Evolutionary conservation across 2,113 vertebrate species (phyloP).

Genomic region (Coracopsis vasa): DNA sequence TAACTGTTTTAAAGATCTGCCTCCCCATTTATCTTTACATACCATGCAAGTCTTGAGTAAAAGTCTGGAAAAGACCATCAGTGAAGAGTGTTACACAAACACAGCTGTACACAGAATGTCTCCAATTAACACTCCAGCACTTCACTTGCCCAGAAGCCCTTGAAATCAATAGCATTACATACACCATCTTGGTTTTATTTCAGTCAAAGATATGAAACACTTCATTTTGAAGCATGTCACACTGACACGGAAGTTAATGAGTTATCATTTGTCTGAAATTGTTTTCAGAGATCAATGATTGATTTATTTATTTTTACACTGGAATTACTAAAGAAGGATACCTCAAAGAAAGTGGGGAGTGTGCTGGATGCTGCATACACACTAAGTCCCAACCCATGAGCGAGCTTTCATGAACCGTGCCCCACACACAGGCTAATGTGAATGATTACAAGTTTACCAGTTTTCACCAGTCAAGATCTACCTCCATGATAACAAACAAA

Average conservation of each 20-base stretch:
- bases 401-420: rapidly evolving
- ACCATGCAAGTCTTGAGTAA: not conserved
- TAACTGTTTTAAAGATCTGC: not conserved
- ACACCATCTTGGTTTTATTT: not conserved
- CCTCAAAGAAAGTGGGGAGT: rapidly evolving
- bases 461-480: not conserved
- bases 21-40: not conserved
- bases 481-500: rapidly evolving
- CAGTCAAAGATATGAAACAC: not conserved
- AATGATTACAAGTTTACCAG: rapidly evolving
- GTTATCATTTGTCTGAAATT: not conserved
- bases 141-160: not conserved
- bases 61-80: not conserved
- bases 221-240: not conserved
- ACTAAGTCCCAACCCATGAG: rapidly evolving
- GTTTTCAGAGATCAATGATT: not conserved
- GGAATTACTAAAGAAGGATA: not conserved
- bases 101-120: not conserved
- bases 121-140: not conserved
- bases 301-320: not conserved
- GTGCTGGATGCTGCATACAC: rapidly evolving
- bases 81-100: not conserved
- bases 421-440: not conserved
- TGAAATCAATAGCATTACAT: not conserved
- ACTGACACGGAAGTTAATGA: not conserved